phyloP scores from a whole-genome alignment of 2,113 vertebrate genomes.

The Oncorhynchus kisutch region DNA sequence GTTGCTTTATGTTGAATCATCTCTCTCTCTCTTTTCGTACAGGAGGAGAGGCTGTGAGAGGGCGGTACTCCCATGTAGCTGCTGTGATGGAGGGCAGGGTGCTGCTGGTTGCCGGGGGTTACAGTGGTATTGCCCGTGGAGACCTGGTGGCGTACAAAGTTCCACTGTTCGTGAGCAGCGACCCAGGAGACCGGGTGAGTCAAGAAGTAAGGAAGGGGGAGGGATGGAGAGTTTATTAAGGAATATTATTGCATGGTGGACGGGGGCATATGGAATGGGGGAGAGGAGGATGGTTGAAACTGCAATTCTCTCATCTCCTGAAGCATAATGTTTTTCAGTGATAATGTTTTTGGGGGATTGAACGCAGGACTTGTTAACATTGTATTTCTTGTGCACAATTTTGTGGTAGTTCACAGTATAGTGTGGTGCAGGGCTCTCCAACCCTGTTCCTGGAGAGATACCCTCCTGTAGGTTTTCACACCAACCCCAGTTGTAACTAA shows the following conservation, averaged over 20 bases:
- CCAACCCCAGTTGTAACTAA: too few relatives aligned
- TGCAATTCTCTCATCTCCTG: neutral
- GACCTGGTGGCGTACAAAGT: constrained; percentile 92
- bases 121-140: constrained; percentile 83
- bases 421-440: too few relatives aligned
- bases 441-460: too few relatives aligned
- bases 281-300: neutral
- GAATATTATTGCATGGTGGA: neutral
- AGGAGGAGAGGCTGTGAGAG: constrained; percentile 75
- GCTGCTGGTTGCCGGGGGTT: constrained; percentile 86
- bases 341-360: too few relatives aligned
- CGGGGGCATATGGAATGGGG: neutral
- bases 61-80: constrained; percentile 88
- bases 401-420: too few relatives aligned
- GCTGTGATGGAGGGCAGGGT: constrained; percentile 86
- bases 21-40: constrained; percentile 28
- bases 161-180: constrained; percentile 86
- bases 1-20: neutral
- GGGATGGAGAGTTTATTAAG: neutral
- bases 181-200: constrained; percentile 75
- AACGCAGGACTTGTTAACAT: too few relatives aligned
- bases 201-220: neutral
- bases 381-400: too few relatives aligned
- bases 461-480: too few relatives aligned
- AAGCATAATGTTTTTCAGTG: neutral